Conservation (phyloP, 2,113 vertebrate species). For the Meriones unguiculatus region DNA sequence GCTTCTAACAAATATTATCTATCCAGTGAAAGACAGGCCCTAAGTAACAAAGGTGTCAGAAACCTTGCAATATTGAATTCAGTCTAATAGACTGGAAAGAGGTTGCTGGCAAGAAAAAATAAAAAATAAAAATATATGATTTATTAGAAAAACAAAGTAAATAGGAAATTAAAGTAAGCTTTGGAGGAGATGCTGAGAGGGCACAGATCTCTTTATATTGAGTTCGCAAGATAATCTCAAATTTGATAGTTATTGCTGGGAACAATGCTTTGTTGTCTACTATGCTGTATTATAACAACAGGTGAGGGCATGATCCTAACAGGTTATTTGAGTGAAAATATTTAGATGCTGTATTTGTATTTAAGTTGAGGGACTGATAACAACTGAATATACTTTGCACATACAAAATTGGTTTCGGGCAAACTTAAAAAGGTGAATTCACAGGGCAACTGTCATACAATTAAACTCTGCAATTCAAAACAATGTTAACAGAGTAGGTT, state of each 20-base stretch:
- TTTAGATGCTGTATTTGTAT: not conserved
- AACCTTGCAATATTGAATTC: slow-evolving; percentile 6
- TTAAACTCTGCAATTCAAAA: slow-evolving; percentile 10
- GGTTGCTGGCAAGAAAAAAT: not conserved
- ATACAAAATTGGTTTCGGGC: not conserved
- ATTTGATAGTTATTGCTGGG: not conserved
- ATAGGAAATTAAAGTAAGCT: slow-evolving; percentile 28
- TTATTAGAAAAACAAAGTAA: slow-evolving; percentile 4
- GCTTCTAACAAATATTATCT: not conserved
- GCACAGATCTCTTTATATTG: not conserved
- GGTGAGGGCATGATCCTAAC: not conserved
- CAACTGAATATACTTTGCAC: slow-evolving; percentile 24
- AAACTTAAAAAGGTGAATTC: slow-evolving; percentile 43
- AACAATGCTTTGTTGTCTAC: not conserved
- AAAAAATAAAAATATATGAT: not conserved
- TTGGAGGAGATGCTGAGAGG: not conserved
- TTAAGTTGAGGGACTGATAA: not conserved
- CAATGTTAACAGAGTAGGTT: not conserved
- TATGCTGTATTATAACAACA: not conserved
- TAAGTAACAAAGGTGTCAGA: slow-evolving; percentile 17
- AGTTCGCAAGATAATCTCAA: slow-evolving; percentile 9
- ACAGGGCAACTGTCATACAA: not conserved
- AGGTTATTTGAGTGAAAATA: not conserved
- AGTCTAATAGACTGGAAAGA: slow-evolving; percentile 8
- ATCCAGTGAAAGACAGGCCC: slow-evolving; percentile 12